phyloP scores from a whole-genome alignment of 2,113 vertebrate species.

The Erythrolamprus reginae region DNA sequence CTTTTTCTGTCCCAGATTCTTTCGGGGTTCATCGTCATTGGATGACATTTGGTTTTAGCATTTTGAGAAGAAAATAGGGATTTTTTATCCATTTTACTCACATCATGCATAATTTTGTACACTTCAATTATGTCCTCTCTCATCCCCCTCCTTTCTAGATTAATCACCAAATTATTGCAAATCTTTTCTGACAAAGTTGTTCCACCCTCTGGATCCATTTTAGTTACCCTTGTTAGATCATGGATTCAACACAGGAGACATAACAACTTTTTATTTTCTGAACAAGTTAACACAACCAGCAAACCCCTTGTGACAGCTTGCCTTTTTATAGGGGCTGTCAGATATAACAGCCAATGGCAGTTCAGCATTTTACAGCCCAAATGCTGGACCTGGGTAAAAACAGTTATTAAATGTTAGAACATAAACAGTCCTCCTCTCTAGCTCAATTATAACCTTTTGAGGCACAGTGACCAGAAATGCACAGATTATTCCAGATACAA shows the following conservation, averaged over 20 bases:
- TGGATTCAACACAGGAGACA: no score
- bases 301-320: no score
- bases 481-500: not conserved
- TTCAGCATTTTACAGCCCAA: no score
- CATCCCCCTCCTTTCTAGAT: not conserved
- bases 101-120: not conserved
- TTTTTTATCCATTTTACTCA: not conserved
- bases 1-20: not conserved
- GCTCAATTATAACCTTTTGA: not conserved
- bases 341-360: no score
- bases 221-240: no score
- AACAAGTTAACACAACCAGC: no score
- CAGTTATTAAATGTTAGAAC: no score
- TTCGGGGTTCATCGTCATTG: not conserved
- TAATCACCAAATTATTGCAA: not conserved
- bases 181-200: not conserved
- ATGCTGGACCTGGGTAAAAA: no score
- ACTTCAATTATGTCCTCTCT: not conserved
- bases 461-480: not conserved
- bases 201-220: not conserved
- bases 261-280: no score
- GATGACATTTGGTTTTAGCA: not conserved
- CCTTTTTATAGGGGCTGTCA: no score
- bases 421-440: no score
- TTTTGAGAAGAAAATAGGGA: not conserved